A percentile compares a stretch with the other conserved stretches of the same genome.
These are phyloP conservation scores for Ophonus ardosiacus DNA, from an alignment of 2,888 invertebrate species.

Conservation along the genomic window DNA sequence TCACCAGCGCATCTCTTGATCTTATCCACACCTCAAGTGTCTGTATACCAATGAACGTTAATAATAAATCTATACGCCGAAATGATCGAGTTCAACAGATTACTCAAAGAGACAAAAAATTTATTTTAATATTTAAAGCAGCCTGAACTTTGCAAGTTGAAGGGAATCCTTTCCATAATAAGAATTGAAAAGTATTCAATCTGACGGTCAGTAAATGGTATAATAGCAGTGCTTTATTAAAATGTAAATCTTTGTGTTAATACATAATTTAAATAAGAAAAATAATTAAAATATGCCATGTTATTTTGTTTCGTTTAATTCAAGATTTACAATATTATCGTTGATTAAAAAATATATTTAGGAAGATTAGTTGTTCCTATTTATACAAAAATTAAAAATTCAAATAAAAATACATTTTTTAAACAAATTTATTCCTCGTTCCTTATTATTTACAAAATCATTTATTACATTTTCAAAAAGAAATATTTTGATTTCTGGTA, in stretches of 20 bases:
- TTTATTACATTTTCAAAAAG: no score
- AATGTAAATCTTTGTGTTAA: neutral
- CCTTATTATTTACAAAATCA: no score
- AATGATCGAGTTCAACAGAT: neutral
- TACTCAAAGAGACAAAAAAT: neutral
- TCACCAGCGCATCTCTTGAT: neutral
- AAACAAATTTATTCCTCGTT: no score
- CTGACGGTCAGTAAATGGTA: neutral
- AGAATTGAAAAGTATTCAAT: neutral
- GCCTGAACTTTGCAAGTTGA: neutral
- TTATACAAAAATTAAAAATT: no score
- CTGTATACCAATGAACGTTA: slow-evolving; percentile 1
- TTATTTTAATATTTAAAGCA: neutral
- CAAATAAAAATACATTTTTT: no score
- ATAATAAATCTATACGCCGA: neutral
- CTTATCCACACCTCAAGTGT: neutral
- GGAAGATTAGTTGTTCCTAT: no score
- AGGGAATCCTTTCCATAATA: neutral
- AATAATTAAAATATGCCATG: neutral
- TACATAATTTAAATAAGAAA: neutral
- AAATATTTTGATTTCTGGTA: no score
- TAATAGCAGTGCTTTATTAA: neutral
- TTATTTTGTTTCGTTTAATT: neutral
- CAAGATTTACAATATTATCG: no score
- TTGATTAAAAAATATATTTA: no score